Conservation (phyloP, 2,888 invertebrate genomes). For the Mayetiola destructor region DNA sequence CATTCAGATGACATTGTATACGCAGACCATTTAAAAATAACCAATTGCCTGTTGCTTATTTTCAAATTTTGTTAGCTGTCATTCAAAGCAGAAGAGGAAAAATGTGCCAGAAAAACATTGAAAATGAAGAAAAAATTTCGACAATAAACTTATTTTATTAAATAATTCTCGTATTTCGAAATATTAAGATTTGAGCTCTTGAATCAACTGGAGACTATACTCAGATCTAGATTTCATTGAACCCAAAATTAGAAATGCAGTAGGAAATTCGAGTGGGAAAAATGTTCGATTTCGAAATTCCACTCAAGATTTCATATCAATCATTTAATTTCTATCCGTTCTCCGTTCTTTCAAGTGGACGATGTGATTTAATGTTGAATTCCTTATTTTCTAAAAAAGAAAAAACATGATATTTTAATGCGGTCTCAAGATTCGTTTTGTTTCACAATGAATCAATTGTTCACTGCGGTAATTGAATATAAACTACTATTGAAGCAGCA, state of each 20-base stretch:
- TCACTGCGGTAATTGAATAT: neutral
- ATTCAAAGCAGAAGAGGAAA: neutral
- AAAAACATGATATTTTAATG: neutral
- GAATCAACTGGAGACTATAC: neutral
- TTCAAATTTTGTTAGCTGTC: neutral
- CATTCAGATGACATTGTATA: neutral
- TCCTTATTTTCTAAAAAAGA: neutral
- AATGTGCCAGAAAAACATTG: neutral
- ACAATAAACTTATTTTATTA: too few relatives aligned
- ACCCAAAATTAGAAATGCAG: neutral
- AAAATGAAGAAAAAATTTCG: neutral
- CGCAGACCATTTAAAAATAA: neutral
- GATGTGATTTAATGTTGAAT: neutral
- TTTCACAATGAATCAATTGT: neutral
- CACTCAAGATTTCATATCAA: neutral
- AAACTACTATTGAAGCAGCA: neutral
- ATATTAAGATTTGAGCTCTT: too few relatives aligned
- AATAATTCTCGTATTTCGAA: too few relatives aligned
- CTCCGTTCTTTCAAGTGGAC: conserved; percentile 2
- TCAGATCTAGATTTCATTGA: neutral
- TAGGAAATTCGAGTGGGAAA: neutral
- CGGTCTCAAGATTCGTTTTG: neutral
- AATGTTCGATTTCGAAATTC: neutral
- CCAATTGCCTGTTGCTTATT: neutral
- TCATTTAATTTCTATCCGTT: neutral